Conservation (phyloP, 2,113 vertebrate species). For the Engraulis encrasicolus region DNA sequence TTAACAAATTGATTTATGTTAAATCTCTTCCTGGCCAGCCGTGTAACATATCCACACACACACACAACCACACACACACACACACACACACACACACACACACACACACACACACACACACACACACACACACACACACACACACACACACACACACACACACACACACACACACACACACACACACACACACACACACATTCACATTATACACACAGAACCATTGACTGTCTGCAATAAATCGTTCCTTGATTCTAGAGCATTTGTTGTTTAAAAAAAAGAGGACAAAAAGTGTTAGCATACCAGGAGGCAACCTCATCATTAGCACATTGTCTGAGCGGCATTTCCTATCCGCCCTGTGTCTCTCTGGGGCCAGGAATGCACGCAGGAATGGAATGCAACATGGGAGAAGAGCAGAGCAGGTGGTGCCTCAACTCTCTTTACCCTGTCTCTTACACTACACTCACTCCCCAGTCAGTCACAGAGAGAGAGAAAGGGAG, state of each 20-base stretch:
- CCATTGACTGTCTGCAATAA: not conserved
- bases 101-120: not conserved
- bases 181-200: not conserved
- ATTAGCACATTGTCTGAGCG: constrained; percentile 7
- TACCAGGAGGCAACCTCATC: not conserved
- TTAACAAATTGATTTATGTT: not conserved
- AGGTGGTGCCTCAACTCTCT: not conserved
- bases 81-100: not conserved
- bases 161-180: not conserved
- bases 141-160: not conserved
- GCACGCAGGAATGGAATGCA: constrained; percentile 2
- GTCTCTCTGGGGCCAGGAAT: not conserved
- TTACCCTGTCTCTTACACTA: not conserved
- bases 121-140: not conserved
- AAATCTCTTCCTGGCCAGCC: too few species aligned
- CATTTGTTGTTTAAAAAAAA: not conserved
- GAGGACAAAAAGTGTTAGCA: not conserved
- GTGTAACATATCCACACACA: too few species aligned
- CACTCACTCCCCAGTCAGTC: too few species aligned
- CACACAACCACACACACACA: not conserved
- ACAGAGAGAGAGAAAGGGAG: too few species aligned
- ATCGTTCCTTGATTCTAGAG: not conserved
- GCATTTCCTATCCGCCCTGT: constrained; percentile 1
- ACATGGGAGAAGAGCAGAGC: not conserved
- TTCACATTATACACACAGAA: not conserved